These are phyloP conservation scores for Oncopeltus fasciatus DNA, from an alignment of 1,140 invertebrate species.

Conservation along the genomic window DNA sequence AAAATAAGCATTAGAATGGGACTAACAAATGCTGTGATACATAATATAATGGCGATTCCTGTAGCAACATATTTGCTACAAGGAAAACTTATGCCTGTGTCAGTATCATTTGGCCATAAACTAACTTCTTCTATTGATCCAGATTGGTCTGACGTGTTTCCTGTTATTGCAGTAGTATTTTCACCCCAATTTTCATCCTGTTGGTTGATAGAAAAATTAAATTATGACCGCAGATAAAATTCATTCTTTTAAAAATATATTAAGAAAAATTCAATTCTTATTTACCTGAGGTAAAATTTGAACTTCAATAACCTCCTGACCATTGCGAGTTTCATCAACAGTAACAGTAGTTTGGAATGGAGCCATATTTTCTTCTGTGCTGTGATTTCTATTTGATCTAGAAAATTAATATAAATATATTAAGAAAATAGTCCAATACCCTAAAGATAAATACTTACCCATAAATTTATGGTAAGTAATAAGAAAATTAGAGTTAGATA, in stretches of 20 bases:
- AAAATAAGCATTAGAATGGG: conserved; percentile 87
- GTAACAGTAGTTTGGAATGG: conserved; percentile 68
- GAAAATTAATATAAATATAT: no score
- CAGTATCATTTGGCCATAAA: conserved; percentile 54
- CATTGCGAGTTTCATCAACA: conserved; percentile 50
- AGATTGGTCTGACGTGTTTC: conserved; percentile 88
- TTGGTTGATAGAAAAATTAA: not conserved
- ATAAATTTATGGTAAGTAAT: no score
- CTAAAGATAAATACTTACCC: no score
- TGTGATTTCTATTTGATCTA: conserved; percentile 15
- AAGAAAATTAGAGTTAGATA: no score
- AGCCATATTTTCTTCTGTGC: conserved; percentile 43
- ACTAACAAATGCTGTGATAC: conserved; percentile 71
- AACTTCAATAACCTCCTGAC: conserved; percentile 75
- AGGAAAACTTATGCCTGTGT: conserved; percentile 54
- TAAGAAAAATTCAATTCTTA: not conserved
- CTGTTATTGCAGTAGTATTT: conserved; percentile 91
- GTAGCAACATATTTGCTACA: conserved; percentile 68
- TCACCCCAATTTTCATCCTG: conserved; percentile 97
- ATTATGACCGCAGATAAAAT: not conserved
- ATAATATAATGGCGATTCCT: conserved; percentile 58
- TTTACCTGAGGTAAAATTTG: conserved; percentile 64
- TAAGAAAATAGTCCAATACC: no score
- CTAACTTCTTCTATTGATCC: conserved; percentile 82
- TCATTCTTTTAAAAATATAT: not conserved